Base-by-base conservation (phyloP, 2,113 vertebrate genomes). In the Vulpes ferrilata region DNA sequence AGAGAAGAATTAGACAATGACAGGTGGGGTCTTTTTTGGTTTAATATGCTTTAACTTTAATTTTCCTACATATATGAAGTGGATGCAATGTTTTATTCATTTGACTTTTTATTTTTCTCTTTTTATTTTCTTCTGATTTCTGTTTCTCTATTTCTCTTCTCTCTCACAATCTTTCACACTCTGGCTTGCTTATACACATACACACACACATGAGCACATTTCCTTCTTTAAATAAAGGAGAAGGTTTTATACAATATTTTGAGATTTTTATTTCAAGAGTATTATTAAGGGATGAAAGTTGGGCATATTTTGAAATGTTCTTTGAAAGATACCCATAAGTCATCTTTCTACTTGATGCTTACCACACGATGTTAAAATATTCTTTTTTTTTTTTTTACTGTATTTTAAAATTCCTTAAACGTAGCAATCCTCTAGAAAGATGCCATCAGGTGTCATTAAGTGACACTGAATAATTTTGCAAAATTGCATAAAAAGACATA, bases 401-500 rank as follows among this genome's bases (percentile, higher is more conserved):
- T 0, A 80, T 98, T 97, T 97, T 30, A 12, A 65, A 92, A 82
- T 95, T 97, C 86, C 95, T 94, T 98, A 96, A 97, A 98, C 96
- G 38, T 62, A 94, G 7, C 38, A 95, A 59, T 79, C 30, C 62
- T 97, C 92, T 98, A 62, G 60, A 97, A 98, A 96, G 65, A 93
- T 95, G 81, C 19, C 23, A 48, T 97, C 83, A 97, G 76, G 38
- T 97, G 89, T n/a, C 59, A 65, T 71, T 97, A 97, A 97, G 12
- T 98, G 53, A 91, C 95, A 90, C 96, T 98, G 98, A 98, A 98
- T 97, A 97, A 98, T 98, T 98, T 90, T 97, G 69, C 85, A 97
- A 97, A 97, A 97, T 98, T 95, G 92, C 51, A 82, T 84, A 95
- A 94, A 95, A 71, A 69, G 64, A 95, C 53, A 95, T 97, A 93